Base-by-base conservation (phyloP, 2,797 vertebrate species). In the Columba guinea region DNA sequence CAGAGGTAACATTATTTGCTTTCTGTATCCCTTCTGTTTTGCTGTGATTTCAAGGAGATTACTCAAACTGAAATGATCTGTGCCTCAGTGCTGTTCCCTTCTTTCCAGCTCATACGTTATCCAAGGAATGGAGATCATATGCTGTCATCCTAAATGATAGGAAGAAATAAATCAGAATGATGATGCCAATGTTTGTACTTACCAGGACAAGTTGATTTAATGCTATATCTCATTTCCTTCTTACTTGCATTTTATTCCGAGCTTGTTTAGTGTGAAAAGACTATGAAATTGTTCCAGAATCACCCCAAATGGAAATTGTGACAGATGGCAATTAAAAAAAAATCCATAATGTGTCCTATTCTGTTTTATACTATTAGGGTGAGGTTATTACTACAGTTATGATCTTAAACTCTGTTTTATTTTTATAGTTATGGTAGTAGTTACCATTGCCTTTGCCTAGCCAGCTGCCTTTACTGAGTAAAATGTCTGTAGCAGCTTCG, bases 271-370 rank as follows among this genome's bases (percentile, higher is more conserved):
- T 65, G 75, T 88, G 90, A 96, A 95, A 35, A 76, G 46, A 65
- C 85, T 90, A 55, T 86, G 49, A 95, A 96, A 83, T 59, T 32
- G 13, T 91, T 96, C 88, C 90, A 94, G 81, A 97, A 95, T 82
- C 49, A 74, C 94, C 87, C 39, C 46, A 96, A 96, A 93, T 91
- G 94, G 90, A 96, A 95, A 95, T 95, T 27, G 39, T 96, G 93
- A 93, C 96, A 98, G 97, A 97, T 95, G 95, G 92, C 78, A 96
- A 93, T 93, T 53, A 97, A 95, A 84, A 91, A 52, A 53, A 28
- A 27, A 88, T 51, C 48, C 78, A 76, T 95, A 95, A 97, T 93
- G 55, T 81, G 30, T 73, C 90, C 51, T 92, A 85, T 89, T 97
- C 95, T 96, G 76, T 93, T 97, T 93, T 94, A 91, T 90, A 92